Evolutionary conservation across 2,888 invertebrate genomes (phyloP), one percentile per base, ranked within the genome.

Genomic region (Cryptocephalus primarius): DNA sequence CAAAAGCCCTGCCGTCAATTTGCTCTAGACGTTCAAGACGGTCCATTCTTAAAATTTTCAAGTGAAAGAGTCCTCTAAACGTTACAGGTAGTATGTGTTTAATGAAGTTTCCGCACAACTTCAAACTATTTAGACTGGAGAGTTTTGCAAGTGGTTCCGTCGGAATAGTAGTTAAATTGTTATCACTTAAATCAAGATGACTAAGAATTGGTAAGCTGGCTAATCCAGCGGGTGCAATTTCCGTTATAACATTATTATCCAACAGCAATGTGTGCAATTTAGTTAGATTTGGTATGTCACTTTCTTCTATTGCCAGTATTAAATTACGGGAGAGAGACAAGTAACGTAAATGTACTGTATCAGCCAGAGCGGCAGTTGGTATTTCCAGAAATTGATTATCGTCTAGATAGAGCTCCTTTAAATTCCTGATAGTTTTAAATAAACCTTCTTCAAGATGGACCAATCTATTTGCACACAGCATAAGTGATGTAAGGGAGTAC

Each of bases 61-160:
- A 75, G 69, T 87, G 85, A 68, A 88, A 87, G 48, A 93, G 78
- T 67, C 89, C 89, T 61, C 85, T 78, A 64, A 92, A 87, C 52
- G 88, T 88, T 45, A 86, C 81, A 12, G 86, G 79, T 50, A 83
- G 80, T 58, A 90, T 72, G 58, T 77, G 75, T 57, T 75, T 75
- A 60, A 90, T 80, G 58, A 82, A 84, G 72, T 91, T 91, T 54
- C 84, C 82, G 65, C 85, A 88, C 60, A 91, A 73, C 61, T 83
- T 80, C 57, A 91, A 75, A 65, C 79, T 81, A 50, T 82, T 80
- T 57, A 91, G 77, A 66, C 85, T 83, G 50, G 82, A 78, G 64
- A 91, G 72, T 71, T 85, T 84, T 33, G 86, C 79, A 51, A 91
- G 72, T 49, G 88, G 82, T 49, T 77, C 75, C 42, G 86, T 87